Evolutionary conservation across 1,140 invertebrate genomes (phyloP).

Genomic region (Ceratina calcarata): DNA sequence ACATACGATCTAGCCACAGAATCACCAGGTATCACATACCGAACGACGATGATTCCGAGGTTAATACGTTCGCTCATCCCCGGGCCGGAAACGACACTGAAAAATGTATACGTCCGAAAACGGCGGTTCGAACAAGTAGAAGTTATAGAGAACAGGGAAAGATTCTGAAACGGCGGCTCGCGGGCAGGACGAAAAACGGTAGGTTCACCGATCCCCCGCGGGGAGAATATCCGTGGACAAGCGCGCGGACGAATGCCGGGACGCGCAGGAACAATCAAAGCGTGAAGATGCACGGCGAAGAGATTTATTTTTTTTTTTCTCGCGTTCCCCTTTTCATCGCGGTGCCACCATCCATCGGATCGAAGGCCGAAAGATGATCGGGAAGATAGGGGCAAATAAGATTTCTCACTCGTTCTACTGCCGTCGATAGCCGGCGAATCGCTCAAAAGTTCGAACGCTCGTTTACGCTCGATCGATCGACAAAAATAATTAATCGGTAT

Average conservation of each 20-base stretch:
- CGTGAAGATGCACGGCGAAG: conserved; percentile 34
- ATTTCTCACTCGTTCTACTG: no score
- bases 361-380: background rate
- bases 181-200: no score
- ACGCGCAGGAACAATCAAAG: conserved; percentile 42
- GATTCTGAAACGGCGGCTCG: background rate
- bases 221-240: background rate
- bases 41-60: background rate
- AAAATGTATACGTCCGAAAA: background rate
- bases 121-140: background rate
- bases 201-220: no score
- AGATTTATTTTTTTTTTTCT: conserved; percentile 35
- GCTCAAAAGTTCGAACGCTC: no score
- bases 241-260: background rate
- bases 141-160: background rate
- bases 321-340: background rate
- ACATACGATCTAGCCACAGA: conserved; percentile 9
- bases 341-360: background rate
- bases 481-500: no score
- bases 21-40: conserved; percentile 9
- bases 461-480: no score
- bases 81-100: conserved; percentile 8
- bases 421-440: no score
- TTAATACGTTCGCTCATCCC: background rate
- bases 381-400: no score